Evolutionary conservation across 2,113 vertebrate genomes (phyloP).

Genomic region (Rhombomys opimus): DNA sequence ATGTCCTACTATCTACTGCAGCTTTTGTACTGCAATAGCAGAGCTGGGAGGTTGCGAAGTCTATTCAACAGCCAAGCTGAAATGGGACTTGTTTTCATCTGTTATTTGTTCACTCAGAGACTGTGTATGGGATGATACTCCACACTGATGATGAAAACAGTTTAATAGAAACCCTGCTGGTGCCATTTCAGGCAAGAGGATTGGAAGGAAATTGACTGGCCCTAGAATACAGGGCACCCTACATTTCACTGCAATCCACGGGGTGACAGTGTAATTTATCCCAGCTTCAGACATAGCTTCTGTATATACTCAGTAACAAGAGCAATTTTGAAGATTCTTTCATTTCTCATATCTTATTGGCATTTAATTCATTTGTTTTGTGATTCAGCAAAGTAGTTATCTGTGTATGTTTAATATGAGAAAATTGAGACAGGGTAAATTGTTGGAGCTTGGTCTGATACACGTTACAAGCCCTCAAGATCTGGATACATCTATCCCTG

Average conservation of each 20-base stretch:
- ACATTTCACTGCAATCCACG: neutral
- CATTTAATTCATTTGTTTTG: slow-evolving; percentile 47
- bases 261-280: neutral
- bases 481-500: no score
- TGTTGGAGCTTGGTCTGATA: no score
- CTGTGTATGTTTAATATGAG: neutral
- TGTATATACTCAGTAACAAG: slow-evolving; percentile 12
- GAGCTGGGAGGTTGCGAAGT: neutral
- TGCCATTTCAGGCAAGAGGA: neutral
- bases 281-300: neutral
- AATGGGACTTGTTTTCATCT: neutral
- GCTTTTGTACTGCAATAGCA: neutral
- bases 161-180: neutral
- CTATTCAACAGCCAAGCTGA: neutral
- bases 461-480: no score
- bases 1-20: neutral
- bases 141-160: neutral
- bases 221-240: neutral
- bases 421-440: neutral
- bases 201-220: neutral
- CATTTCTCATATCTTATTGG: neutral
- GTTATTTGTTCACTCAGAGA: neutral
- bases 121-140: neutral
- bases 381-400: neutral
- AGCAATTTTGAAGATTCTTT: neutral